phyloP scores from a whole-genome alignment of 1,140 invertebrate genomes.

The Pseudomyrmex cubaensis region DNA sequence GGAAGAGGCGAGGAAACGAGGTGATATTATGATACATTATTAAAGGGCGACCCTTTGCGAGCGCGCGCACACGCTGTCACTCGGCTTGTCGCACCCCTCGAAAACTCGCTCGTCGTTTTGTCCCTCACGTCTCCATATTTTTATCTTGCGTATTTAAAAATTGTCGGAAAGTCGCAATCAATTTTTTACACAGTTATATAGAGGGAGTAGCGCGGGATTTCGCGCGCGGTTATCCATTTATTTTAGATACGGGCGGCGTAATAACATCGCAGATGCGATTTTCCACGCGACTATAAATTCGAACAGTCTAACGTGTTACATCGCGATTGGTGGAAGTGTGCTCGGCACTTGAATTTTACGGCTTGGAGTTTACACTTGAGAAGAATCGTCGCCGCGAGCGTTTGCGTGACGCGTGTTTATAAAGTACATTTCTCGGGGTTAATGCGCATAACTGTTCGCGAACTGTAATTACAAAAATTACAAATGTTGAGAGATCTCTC shows the following conservation, averaged over 20 bases:
- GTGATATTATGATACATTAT: slow-evolving; percentile 66
- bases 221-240: too few relatives aligned
- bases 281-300: neutral
- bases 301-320: too few relatives aligned
- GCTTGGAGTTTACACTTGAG: neutral
- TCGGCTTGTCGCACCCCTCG: neutral
- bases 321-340: too few relatives aligned
- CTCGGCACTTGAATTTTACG: slow-evolving; percentile 34
- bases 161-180: slow-evolving; percentile 18
- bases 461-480: slow-evolving; percentile 48
- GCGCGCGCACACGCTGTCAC: slow-evolving; percentile 22
- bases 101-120: slow-evolving; percentile 5
- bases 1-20: slow-evolving; percentile 15
- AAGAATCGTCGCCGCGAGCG: slow-evolving; percentile 5
- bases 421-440: slow-evolving; percentile 39
- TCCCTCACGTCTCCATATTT: slow-evolving; percentile 4
- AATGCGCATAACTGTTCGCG: slow-evolving; percentile 54
- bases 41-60: slow-evolving; percentile 50
- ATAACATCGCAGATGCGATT: slow-evolving; percentile 8
- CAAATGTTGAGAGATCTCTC: slow-evolving; percentile 54
- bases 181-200: slow-evolving; percentile 1
- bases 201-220: neutral
- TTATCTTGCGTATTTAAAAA: slow-evolving; percentile 30
- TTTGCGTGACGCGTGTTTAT: slow-evolving; percentile 45
- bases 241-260: neutral